Evolutionary conservation across 2,113 vertebrate genomes (phyloP).

Genomic region (Taxidea taxus): DNA sequence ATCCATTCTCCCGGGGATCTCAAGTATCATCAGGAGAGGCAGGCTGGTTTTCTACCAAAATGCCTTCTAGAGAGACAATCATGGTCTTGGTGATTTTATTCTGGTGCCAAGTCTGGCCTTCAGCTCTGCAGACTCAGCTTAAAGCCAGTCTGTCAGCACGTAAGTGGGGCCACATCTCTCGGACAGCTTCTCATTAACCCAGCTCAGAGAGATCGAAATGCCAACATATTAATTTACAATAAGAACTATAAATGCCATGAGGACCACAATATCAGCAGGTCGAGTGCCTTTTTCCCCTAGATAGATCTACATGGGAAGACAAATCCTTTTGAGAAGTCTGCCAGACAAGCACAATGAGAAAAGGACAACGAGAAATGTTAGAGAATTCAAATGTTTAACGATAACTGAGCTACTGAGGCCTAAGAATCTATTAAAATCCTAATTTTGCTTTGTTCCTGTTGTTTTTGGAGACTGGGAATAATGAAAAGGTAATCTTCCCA

Average conservation of each 20-base stretch:
- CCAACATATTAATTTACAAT: constrained; percentile 47
- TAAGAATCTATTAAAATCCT: constrained; percentile 1
- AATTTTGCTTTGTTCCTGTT: background rate
- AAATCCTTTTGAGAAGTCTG: constrained; percentile 28
- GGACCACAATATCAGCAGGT: background rate
- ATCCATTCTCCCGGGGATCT: background rate
- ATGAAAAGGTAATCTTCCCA: background rate
- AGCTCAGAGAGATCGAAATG: constrained; percentile 35
- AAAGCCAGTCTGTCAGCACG: constrained; percentile 36
- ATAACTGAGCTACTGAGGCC: background rate
- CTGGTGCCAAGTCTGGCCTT: constrained; percentile 43
- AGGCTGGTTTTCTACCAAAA: constrained; percentile 49
- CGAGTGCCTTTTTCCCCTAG: constrained; percentile 1
- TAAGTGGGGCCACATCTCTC: constrained; percentile 13
- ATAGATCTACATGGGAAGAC: background rate
- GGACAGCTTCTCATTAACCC: constrained; percentile 37
- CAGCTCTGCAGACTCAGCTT: constrained; percentile 49
- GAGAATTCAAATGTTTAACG: background rate
- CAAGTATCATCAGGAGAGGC: constrained; percentile 1
- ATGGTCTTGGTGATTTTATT: constrained; percentile 37
- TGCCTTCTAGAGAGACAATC: constrained; percentile 39
- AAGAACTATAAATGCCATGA: constrained; percentile 22
- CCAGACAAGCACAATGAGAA: background rate
- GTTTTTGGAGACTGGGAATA: background rate
- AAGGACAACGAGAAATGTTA: background rate